Conservation (phyloP, 1,140 invertebrate genomes). For the Mycetomoellerius zeteki region DNA sequence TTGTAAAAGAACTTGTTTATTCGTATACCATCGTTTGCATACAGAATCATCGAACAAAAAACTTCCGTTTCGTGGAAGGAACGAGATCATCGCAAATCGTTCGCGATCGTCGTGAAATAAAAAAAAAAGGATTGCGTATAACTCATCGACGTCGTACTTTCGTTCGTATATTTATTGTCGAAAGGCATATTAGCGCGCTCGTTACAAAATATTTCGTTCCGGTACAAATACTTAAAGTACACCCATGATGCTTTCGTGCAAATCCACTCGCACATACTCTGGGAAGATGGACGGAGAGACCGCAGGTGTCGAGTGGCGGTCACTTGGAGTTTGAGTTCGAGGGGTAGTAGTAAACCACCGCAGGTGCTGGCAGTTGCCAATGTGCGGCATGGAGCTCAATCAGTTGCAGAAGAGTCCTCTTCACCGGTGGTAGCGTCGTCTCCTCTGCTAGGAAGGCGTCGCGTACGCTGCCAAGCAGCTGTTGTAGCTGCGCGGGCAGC, state of each 20-base stretch:
- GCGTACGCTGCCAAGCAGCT: slow-evolving; percentile 92
- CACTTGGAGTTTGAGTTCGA: slow-evolving; percentile 81
- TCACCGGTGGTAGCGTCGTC: slow-evolving; percentile 89
- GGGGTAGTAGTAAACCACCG: slow-evolving; percentile 96
- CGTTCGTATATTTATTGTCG: slow-evolving; percentile 42
- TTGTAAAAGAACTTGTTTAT: slow-evolving; percentile 53
- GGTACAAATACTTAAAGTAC: slow-evolving; percentile 8
- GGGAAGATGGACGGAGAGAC: slow-evolving; percentile 60
- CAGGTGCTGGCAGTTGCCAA: slow-evolving; percentile 95
- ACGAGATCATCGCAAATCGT: slow-evolving; percentile 30
- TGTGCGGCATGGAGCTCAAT: slow-evolving; percentile 95
- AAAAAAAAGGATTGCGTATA: not conserved
- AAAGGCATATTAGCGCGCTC: not conserved
- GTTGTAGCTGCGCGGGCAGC: slow-evolving; percentile 92
- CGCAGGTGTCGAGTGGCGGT: slow-evolving; percentile 29
- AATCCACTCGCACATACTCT: not conserved
- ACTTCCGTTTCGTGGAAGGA: slow-evolving; percentile 29
- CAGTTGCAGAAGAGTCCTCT: slow-evolving; percentile 94
- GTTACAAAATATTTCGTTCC: slow-evolving; percentile 25
- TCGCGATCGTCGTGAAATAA: slow-evolving; percentile 11
- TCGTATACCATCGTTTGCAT: slow-evolving; percentile 14
- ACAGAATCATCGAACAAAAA: slow-evolving; percentile 33
- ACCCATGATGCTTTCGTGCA: not conserved
- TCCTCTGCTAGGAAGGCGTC: slow-evolving; percentile 93
- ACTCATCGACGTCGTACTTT: slow-evolving; percentile 20